phyloP scores from a whole-genome alignment of 2,797 vertebrate genomes.

The Brachymystax lenok region DNA sequence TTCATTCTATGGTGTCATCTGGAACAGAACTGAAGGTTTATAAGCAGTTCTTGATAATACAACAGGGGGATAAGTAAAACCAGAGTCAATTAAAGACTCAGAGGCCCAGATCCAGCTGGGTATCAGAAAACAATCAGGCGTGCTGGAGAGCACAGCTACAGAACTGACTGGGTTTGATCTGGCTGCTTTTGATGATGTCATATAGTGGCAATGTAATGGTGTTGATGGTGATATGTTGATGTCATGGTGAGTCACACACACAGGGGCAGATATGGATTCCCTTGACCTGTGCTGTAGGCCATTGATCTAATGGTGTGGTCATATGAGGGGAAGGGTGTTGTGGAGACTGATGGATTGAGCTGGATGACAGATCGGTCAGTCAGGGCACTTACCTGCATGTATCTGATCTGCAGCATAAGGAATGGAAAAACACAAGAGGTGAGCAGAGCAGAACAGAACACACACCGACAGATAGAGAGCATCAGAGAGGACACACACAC shows the following conservation, averaged over 20 bases:
- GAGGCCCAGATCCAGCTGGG: conserved; percentile 34
- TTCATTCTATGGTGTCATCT: conserved; percentile 26
- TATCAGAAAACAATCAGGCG: conserved; percentile 20
- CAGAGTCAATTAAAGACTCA: conserved; percentile 10
- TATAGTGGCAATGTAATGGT: background rate
- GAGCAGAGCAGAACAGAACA: conserved; percentile 53
- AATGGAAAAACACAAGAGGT: conserved; percentile 69
- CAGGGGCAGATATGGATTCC: conserved; percentile 46
- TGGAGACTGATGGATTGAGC: no score
- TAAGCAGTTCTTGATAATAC: conserved; percentile 20
- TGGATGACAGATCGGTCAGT: conserved; percentile 39
- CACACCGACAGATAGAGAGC: background rate
- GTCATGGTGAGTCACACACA: conserved; percentile 44
- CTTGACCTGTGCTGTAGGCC: conserved; percentile 10
- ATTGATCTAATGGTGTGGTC: conserved; percentile 31
- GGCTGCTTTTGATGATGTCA: background rate
- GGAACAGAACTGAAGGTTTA: conserved; percentile 32
- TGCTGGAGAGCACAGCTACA: background rate
- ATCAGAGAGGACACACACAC: conserved; percentile 18
- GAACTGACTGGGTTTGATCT: background rate
- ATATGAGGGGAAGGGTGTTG: background rate
- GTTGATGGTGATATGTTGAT: conserved; percentile 43
- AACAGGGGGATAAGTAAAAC: conserved; percentile 19
- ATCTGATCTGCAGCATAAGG: conserved; percentile 94
- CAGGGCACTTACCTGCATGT: conserved; percentile 92